These are phyloP conservation scores for Colinus virginianus DNA, from an alignment of 2,113 vertebrate species.

Conservation along the genomic window DNA sequence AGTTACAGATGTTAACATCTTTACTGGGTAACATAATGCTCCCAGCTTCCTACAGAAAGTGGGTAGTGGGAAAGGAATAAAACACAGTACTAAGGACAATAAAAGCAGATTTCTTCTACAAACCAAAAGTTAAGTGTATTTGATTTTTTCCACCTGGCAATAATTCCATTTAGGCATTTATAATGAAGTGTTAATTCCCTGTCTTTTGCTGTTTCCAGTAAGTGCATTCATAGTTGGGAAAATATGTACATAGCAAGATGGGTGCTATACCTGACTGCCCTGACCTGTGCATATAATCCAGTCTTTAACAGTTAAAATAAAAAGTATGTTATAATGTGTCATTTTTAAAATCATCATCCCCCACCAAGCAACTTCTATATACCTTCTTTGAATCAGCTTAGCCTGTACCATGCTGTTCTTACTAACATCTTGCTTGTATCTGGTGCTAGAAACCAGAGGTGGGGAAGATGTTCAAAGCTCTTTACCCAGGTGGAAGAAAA, in stretches of 20 bases:
- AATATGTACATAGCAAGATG: fast-evolving
- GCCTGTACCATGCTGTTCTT: neutral
- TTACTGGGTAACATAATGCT: neutral
- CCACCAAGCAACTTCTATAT: neutral
- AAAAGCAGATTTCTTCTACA: neutral
- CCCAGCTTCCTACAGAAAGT: neutral
- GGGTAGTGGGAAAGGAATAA: neutral
- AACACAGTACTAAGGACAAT: neutral
- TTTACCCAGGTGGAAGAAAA: neutral
- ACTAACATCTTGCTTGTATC: neutral
- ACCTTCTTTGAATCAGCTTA: neutral
- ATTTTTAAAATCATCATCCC: neutral
- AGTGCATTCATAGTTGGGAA: neutral
- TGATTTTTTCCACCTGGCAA: slow-evolving; percentile 19
- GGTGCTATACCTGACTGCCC: neutral
- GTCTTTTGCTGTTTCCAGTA: neutral
- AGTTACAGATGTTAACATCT: neutral
- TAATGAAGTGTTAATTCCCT: slow-evolving; percentile 41
- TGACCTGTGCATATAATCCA: neutral
- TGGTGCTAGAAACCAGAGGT: neutral
- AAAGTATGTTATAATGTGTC: neutral
- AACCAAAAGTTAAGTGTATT: slow-evolving; percentile 11
- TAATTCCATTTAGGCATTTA: slow-evolving; percentile 23
- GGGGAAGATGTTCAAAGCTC: neutral
- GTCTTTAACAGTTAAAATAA: neutral